Percentiles rank a stretch among this genome's conserved stretches.
Evolutionary conservation across 2,888 invertebrate genomes (phyloP).

Genomic region (Pristionchus japonicus): DNA sequence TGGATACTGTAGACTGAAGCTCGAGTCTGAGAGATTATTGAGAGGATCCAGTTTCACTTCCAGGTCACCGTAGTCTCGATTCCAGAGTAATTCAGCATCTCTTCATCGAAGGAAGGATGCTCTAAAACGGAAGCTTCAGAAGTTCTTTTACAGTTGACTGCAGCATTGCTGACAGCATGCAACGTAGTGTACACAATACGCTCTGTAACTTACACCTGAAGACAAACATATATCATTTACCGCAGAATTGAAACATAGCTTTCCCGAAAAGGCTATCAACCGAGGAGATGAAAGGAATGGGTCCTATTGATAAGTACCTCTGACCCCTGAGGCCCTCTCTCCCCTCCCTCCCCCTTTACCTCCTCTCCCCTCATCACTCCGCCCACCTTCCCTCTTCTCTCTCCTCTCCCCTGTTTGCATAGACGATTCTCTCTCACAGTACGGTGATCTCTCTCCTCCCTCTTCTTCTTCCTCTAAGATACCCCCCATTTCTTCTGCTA

Average conservation of each 20-base stretch:
- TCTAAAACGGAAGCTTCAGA: too few relatives aligned
- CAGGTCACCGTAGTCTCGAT: too few relatives aligned
- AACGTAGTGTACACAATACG: too few relatives aligned
- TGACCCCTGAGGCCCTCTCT: background rate
- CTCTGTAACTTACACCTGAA: too few relatives aligned
- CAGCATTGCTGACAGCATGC: too few relatives aligned
- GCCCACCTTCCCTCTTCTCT: background rate
- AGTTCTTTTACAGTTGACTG: too few relatives aligned
- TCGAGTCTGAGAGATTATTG: background rate
- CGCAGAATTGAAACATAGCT: background rate
- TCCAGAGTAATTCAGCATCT: too few relatives aligned
- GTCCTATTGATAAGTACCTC: background rate
- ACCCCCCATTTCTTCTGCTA: constrained; percentile 3
- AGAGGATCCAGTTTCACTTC: background rate
- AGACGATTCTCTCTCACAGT: constrained; percentile 18
- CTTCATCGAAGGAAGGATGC: too few relatives aligned
- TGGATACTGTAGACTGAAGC: constrained; percentile 1
- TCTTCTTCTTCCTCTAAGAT: constrained; percentile 12
- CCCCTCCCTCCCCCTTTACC: background rate
- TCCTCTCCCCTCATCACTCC: background rate
- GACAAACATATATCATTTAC: background rate
- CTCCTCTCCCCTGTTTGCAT: background rate
- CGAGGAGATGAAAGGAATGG: background rate
- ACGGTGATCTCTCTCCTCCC: constrained; percentile 8
- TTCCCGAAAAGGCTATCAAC: background rate